phyloP scores from a whole-genome alignment of 2,797 vertebrate species.

The Heterohyrax brucei region DNA sequence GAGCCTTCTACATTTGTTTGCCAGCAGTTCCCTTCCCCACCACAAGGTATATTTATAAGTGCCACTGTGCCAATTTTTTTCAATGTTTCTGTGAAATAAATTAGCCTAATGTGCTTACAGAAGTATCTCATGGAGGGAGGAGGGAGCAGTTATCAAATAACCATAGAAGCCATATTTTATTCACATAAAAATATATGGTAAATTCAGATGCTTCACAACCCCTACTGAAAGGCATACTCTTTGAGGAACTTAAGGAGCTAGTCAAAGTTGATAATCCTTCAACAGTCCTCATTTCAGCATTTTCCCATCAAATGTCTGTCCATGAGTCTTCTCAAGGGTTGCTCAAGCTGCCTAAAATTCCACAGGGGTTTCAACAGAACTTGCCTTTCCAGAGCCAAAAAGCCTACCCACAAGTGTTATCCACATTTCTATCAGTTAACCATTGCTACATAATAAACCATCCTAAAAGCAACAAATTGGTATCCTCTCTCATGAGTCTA shows the following conservation, averaged over 20 bases:
- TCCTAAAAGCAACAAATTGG: not conserved
- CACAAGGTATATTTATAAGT: no score
- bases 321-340: not conserved
- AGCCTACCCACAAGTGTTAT: not conserved
- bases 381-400: not conserved
- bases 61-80: no score
- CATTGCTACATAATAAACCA: not conserved
- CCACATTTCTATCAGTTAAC: constrained; percentile 2
- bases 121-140: no score
- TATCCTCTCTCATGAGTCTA: not conserved
- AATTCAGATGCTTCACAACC: not conserved
- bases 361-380: not conserved
- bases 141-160: no score
- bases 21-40: no score
- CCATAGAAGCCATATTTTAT: no score
- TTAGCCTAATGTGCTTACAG: no score
- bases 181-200: no score
- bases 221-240: not conserved
- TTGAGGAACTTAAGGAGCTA: not conserved
- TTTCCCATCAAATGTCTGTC: not conserved
- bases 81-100: no score
- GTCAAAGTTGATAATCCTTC: not conserved
- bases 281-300: not conserved
- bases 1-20: no score
- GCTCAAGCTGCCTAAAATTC: not conserved